Evolutionary conservation across 2,888 invertebrate species (phyloP).

Genomic region (Nemotelus nigrinus): DNA sequence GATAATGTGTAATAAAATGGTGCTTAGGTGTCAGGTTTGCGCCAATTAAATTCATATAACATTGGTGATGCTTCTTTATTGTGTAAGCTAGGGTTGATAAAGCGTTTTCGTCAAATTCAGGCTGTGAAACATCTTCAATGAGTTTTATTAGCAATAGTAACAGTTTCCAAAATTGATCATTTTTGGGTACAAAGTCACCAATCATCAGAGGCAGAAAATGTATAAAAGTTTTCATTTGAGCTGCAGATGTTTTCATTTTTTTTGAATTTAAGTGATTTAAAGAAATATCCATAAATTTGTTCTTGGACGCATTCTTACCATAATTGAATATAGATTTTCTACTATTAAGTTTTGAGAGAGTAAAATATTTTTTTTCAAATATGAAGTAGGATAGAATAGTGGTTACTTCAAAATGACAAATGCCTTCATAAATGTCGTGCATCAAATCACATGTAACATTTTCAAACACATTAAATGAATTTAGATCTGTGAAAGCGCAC

Average conservation of each 20-base stretch:
- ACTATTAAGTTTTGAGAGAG: neutral
- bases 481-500: neutral
- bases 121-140: neutral
- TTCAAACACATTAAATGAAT: conserved; percentile 1
- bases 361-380: neutral
- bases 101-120: neutral
- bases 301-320: too few relatives aligned
- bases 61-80: neutral
- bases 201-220: neutral
- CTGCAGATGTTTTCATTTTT: neutral
- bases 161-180: neutral
- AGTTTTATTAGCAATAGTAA: neutral
- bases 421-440: conserved; percentile 19
- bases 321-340: neutral
- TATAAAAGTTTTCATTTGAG: neutral
- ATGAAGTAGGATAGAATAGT: neutral
- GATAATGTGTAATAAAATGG: neutral
- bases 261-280: neutral
- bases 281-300: too few relatives aligned
- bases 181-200: neutral
- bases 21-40: neutral
- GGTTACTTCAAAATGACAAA: neutral
- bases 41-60: neutral
- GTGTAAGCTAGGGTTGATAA: neutral
- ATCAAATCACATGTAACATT: conserved; percentile 21